These are phyloP conservation scores for Cebus imitator DNA, from an alignment of 2,113 vertebrate species.

Conservation along the genomic window DNA sequence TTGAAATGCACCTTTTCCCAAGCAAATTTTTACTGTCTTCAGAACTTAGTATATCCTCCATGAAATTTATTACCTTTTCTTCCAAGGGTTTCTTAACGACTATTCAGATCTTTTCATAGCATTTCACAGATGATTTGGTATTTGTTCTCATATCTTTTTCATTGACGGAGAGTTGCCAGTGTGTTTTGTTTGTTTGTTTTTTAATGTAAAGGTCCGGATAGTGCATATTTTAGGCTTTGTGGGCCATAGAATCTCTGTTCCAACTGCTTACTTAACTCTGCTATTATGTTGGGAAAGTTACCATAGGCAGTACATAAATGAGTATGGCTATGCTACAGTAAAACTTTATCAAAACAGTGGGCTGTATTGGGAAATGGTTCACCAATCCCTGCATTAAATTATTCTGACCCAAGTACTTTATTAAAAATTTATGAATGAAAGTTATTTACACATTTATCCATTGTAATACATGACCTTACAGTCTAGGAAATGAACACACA, in stretches of 20 bases:
- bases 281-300: neutral
- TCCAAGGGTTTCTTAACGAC: neutral
- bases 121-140: neutral
- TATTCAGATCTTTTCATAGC: neutral
- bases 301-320: neutral
- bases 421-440: neutral
- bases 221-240: constrained; percentile 9
- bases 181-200: neutral
- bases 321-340: neutral
- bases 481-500: neutral
- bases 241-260: neutral
- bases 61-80: neutral
- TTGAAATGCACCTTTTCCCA: neutral
- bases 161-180: neutral
- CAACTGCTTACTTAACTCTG: neutral
- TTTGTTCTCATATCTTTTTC: neutral
- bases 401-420: neutral
- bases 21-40: neutral
- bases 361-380: neutral
- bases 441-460: neutral
- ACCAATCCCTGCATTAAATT: neutral
- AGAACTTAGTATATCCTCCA: neutral
- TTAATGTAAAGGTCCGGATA: neutral
- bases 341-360: neutral
- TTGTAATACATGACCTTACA: neutral